These are phyloP conservation scores for Erebia ligea DNA, from an alignment of 2,888 invertebrate species.

Conservation along the genomic window DNA sequence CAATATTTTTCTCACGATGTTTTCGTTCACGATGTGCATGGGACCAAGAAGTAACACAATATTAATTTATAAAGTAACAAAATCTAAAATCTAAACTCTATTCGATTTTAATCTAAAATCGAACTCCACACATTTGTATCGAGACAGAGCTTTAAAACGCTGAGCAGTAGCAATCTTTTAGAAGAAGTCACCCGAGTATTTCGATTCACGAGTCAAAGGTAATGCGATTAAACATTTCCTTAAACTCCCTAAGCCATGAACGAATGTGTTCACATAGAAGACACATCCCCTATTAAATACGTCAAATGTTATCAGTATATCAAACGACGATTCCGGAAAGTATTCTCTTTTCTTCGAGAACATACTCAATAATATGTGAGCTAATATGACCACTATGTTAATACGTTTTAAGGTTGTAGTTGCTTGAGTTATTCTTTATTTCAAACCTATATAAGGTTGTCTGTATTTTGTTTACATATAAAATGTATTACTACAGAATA, in stretches of 20 bases:
- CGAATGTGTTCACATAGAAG: conserved; percentile 48
- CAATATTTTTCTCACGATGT: no score
- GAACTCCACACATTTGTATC: not conserved
- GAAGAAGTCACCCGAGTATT: not conserved
- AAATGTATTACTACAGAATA: no score
- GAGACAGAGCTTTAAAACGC: not conserved
- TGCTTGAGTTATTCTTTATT: not conserved
- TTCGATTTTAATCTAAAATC: no score
- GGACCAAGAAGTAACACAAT: no score
- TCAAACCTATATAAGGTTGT: not conserved
- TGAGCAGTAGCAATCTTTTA: not conserved
- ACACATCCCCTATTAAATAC: conserved; percentile 66
- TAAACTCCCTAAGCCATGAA: conserved; percentile 11
- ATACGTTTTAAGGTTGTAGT: conserved; percentile 1
- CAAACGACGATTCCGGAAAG: conserved; percentile 62
- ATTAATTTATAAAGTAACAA: no score
- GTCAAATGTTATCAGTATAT: conserved; percentile 75
- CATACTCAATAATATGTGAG: not conserved
- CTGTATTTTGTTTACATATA: not conserved
- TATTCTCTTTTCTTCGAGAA: conserved; percentile 37
- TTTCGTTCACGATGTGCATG: no score
- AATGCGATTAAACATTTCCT: conserved; percentile 16
- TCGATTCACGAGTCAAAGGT: not conserved
- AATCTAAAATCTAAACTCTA: no score
- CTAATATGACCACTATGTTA: conserved; percentile 3